A percentile compares a stretch with the other conserved stretches of the same genome.
phyloP scores from a whole-genome alignment of 2,797 vertebrate genomes.

The Enteromius treurensis region DNA sequence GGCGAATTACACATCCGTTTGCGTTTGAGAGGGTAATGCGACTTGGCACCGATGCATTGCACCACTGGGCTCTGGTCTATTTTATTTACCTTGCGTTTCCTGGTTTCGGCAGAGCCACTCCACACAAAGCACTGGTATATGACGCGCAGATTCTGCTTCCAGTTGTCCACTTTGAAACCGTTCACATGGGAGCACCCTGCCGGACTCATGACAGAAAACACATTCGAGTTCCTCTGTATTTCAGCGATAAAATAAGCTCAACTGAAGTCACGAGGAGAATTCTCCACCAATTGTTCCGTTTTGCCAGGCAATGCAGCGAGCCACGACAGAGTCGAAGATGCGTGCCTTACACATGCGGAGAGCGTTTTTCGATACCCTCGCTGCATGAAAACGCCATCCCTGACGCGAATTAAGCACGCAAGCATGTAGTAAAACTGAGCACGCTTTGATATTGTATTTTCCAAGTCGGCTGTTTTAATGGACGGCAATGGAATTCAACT shows the following conservation, averaged over 20 bases:
- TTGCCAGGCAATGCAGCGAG: conserved; percentile 69
- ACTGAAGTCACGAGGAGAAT: conserved; percentile 61
- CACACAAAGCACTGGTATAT: conserved; percentile 98
- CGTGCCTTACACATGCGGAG: conserved; percentile 64
- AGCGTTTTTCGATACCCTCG: conserved; percentile 52
- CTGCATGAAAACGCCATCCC: conserved; percentile 50
- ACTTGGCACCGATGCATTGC: conserved; percentile 36
- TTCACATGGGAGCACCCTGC: conserved; percentile 94
- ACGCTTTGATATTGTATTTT: conserved; percentile 63
- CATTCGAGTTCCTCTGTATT: conserved; percentile 66
- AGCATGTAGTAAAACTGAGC: conserved; percentile 41
- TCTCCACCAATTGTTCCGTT: conserved; percentile 70
- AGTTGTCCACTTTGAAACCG: conserved; percentile 97
- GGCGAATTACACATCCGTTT: background rate
- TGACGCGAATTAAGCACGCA: conserved; percentile 30
- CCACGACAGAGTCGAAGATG: conserved; percentile 53
- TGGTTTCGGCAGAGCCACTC: conserved; percentile 93
- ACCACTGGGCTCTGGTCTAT: conserved; percentile 20
- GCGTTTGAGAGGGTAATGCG: background rate
- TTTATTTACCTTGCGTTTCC: conserved; percentile 90
- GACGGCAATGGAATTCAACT: conserved; percentile 82
- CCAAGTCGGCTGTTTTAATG: conserved; percentile 72
- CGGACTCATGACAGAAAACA: conserved; percentile 86
- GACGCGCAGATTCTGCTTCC: conserved; percentile 96
- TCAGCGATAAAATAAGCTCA: conserved; percentile 46